These are phyloP conservation scores for Xenentodon cancila DNA, from an alignment of 2,797 vertebrate genomes.

Conservation along the genomic window DNA sequence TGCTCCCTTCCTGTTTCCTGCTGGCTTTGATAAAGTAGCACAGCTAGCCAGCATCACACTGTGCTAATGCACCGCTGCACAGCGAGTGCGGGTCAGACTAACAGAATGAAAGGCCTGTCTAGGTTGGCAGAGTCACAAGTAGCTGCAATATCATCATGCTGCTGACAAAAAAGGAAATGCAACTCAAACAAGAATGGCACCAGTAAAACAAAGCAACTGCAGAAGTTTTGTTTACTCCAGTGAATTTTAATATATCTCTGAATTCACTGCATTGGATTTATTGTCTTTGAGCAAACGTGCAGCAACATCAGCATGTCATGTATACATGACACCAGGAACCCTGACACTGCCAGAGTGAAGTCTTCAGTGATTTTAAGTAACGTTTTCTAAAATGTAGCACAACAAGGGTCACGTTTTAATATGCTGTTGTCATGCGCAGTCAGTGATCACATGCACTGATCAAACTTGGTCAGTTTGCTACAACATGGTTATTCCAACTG, in stretches of 20 bases:
- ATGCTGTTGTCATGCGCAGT: neutral
- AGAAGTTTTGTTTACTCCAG: neutral
- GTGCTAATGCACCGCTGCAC: slow-evolving; percentile 54
- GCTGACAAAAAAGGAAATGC: slow-evolving; percentile 46
- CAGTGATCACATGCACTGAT: neutral
- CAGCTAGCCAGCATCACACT: slow-evolving; percentile 52
- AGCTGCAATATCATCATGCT: slow-evolving; percentile 54
- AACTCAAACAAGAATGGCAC: slow-evolving; percentile 34
- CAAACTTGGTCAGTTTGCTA: too few species aligned
- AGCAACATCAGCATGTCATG: neutral
- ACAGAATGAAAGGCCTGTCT: slow-evolving; percentile 56
- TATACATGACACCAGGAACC: neutral
- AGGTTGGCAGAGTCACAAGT: slow-evolving; percentile 53
- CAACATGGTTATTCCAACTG: neutral
- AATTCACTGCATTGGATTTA: neutral
- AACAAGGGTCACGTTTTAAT: neutral
- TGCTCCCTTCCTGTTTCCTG: slow-evolving; percentile 85
- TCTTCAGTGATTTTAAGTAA: neutral
- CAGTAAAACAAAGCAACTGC: slow-evolving; percentile 13
- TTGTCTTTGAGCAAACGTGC: neutral
- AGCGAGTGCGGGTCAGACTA: slow-evolving; percentile 60
- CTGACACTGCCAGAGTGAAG: neutral
- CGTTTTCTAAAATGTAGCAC: neutral
- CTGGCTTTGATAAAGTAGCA: slow-evolving; percentile 78
- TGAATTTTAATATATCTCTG: too few species aligned